Base-by-base conservation (phyloP, 2,113 vertebrate genomes). In the Ranitomeya imitator region DNA sequence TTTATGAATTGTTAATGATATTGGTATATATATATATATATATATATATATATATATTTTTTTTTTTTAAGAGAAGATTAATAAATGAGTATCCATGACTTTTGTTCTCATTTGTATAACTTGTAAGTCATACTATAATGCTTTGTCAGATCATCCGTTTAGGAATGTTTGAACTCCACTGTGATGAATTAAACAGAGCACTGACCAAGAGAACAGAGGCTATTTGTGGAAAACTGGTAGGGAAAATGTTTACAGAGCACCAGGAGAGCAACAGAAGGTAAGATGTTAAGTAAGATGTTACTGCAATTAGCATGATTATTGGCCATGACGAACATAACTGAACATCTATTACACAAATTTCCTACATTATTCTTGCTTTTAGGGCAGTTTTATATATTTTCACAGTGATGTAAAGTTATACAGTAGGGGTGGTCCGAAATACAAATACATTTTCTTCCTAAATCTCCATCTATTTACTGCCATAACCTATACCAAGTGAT, bases 91-190 rank as follows among this genome's bases (percentile, higher is more conserved):
- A 57, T 7, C 8, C 9, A 65, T 65, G 63, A 18, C 15, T 65
- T 65, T 65, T 65, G 18, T 71, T n/a, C 12, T n/a, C 14, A 19
- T 79, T 55, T 79, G 54, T 79, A 59, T 21, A 31, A 21, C 69
- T 37, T 73, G 69, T 37, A 31, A 31, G 4, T 71, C 63, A 67
- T 67, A 12, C 51, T 78, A 21, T 59, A 52, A 16, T 52, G 89
- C 82, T 86, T 1, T 83, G 93, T 69, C 84, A 99, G 97, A 93
- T 91, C 37, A 26, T 95, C 57, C 94, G 81, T 65, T 92, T 98
- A 63, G 96, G 97, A 88, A 96, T 97, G 96, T 98, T 97, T 92
- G 96, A 97, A 90, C 89, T 98, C 37, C 96, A 93, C 79, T 96
- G 94, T 90, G 95, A 96, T 52, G 94, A 96, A 81, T 91, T 98